Percentiles rank a stretch among this genome's conserved stretches.
Conservation (phyloP, 2,888 invertebrate species). For the Lissonota sp. region DNA sequence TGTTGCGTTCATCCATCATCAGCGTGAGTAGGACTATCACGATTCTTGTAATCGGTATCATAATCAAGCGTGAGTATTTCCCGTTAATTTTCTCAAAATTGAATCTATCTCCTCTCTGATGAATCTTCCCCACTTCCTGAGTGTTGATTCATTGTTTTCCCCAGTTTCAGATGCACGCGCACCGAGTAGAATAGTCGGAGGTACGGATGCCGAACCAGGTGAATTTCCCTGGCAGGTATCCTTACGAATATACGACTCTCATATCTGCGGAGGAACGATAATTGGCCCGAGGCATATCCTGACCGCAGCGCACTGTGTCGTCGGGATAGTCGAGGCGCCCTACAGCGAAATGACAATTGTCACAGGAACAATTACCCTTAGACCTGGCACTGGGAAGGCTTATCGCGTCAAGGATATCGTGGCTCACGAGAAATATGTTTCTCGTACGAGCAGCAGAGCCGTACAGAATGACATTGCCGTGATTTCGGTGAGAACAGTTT, state of each 20-base stretch:
- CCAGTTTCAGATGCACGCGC: conserved; percentile 48
- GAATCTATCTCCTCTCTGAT: neutral
- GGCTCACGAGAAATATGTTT: conserved; percentile 33
- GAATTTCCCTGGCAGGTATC: conserved; percentile 74
- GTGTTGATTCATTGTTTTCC: neutral
- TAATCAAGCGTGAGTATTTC: conserved; percentile 27
- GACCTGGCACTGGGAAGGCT: conserved; percentile 30
- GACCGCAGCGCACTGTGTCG: conserved; percentile 69
- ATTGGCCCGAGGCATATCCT: conserved; percentile 62
- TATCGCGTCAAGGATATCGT: conserved; percentile 44
- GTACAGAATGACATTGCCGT: conserved; percentile 61
- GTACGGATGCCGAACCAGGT: conserved; percentile 62
- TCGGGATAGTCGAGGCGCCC: conserved; percentile 21
- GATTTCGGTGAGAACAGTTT: conserved; percentile 51
- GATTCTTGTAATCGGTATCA: conserved; percentile 10
- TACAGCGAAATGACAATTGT: conserved; percentile 56
- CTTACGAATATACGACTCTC: conserved; percentile 55
- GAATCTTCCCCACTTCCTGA: neutral
- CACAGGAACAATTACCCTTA: conserved; percentile 50
- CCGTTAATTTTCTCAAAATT: neutral
- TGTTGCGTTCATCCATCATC: conserved; percentile 26
- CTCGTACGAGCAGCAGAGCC: neutral
- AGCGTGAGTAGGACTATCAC: neutral
- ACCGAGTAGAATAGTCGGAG: conserved; percentile 69
- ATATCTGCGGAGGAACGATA: conserved; percentile 67